Base-by-base conservation (phyloP, 1,140 invertebrate species). In the Drosophila burlai region DNA sequence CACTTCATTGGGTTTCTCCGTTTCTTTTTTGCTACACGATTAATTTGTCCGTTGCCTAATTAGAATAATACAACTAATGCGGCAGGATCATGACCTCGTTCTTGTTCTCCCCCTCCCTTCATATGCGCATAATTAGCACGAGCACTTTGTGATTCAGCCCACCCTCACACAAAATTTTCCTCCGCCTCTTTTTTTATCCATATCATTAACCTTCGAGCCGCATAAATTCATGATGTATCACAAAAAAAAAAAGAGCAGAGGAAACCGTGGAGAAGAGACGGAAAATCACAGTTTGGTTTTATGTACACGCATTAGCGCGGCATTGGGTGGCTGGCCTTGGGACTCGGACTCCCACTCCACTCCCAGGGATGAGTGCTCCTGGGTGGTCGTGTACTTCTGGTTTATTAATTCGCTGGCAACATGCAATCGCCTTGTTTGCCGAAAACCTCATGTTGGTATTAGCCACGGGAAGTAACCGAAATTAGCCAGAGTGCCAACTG, bases 11-110 rank as follows among this genome's bases (percentile, higher is more conserved):
- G 77, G 59, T 46, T 61, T 45, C 6, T 31, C 7, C 0, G 7
- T 16, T 26, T 49, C 4, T 29, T 29, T 29, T 52, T 66, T 47
- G 74, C 69, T 75, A 69, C 52, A 72, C 85, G 81, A 89, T 89
- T 90, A 89, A 90, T 89, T 89, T 87, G 79, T 75, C 52, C 69
- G 77, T 55, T 46, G 65, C 65, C 83, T 83, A 82, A 89, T 89
- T 87, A 84, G 86, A 83, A 89, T 83, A 89, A 84, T 66, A 75
- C 79, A 79, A 85, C 82, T 87, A 83, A 87, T 89, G 77, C 65
- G 79, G 38, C 67, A 24, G 54, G 69, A 60, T 60, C 67, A 59
- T 50, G 43, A 63, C 36, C 49, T 38, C 52, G 21, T 55, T 24
- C 60, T 26, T 43, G 34, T 46, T 13, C 38, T 24, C 16, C 36